Base-by-base conservation (phyloP, 2,888 invertebrate genomes). In the Eulithis testata region DNA sequence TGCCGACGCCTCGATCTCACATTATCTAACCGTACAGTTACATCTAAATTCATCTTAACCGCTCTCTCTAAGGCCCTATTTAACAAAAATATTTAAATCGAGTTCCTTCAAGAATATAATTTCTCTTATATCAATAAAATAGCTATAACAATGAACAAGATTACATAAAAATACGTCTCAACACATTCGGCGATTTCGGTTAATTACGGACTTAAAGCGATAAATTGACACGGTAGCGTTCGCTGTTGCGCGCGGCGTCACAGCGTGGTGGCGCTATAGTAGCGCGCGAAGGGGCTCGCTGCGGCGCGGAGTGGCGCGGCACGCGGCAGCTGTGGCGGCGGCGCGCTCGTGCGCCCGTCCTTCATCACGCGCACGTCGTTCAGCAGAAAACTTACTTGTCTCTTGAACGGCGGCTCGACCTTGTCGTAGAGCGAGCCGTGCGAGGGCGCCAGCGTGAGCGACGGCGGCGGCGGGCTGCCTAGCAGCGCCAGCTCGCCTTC, bases 371-470 rank as follows among this genome's bases (percentile, higher is more conserved):
- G 95, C 91, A 95, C 95, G 94, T 96, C 95, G 95, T 96, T 95
- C 94, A 95, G 95, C 95, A 95, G 95, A 94, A 95, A 95, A 96
- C 96, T 96, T 96, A 96, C 96, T 96, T 96, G 96, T 93, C 96
- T 95, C 94, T 96, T 96, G 94, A 95, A 95, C 93, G 94, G 95
- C 84, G 91, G 90, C 86, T 94, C 91, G 88, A 94, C 94, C 90
- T 94, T 94, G 93, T 94, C 94, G 94, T 93, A 94, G 83, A 94
- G 94, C 90, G 91, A 95, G 84, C 93, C 86, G 86, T 94, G 94
- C 74, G 92, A 92, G 81, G 88, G 92, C 86, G 91, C 89, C 12
- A 66, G 31, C 21, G 57, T 9, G 87, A 91, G 88, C 83, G 92
- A 91, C 82, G 89, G 86, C 85, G 93, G 89, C 88, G 87, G 90